These are phyloP conservation scores for Xenus cinereus DNA, from an alignment of 2,113 vertebrate genomes.

Conservation along the genomic window DNA sequence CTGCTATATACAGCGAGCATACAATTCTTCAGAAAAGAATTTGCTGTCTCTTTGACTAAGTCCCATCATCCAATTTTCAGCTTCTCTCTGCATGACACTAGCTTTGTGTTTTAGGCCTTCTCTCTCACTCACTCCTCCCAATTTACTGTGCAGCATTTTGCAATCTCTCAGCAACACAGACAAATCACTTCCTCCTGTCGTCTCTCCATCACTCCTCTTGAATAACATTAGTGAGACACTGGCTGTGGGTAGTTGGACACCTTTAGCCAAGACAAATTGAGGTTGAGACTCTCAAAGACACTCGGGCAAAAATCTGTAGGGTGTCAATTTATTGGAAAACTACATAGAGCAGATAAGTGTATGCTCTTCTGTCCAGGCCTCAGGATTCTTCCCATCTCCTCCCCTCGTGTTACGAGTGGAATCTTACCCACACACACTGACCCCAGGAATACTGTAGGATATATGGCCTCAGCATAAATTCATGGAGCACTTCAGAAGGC, in stretches of 20 bases:
- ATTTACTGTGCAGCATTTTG: background rate
- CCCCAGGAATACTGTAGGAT: background rate
- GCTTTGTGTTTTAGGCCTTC: background rate
- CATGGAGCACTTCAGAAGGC: background rate
- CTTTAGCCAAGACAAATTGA: background rate
- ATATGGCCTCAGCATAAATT: background rate
- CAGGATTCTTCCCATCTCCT: background rate
- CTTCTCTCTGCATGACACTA: background rate
- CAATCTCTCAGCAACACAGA: background rate
- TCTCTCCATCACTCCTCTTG: background rate
- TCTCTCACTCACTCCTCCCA: background rate
- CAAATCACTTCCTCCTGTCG: background rate
- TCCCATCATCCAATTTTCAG: background rate
- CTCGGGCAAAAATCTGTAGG: background rate
- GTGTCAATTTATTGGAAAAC: background rate
- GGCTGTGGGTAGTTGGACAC: background rate
- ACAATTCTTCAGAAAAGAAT: background rate
- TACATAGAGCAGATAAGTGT: background rate
- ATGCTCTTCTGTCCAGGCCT: background rate
- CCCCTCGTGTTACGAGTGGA: background rate
- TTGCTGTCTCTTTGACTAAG: background rate
- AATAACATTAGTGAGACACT: background rate
- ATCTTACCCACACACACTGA: background rate
- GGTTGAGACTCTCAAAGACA: background rate
- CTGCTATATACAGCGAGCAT: background rate